Evolutionary conservation across 2,888 invertebrate genomes (phyloP).

Genomic region (Ferdinandea cuprea): DNA sequence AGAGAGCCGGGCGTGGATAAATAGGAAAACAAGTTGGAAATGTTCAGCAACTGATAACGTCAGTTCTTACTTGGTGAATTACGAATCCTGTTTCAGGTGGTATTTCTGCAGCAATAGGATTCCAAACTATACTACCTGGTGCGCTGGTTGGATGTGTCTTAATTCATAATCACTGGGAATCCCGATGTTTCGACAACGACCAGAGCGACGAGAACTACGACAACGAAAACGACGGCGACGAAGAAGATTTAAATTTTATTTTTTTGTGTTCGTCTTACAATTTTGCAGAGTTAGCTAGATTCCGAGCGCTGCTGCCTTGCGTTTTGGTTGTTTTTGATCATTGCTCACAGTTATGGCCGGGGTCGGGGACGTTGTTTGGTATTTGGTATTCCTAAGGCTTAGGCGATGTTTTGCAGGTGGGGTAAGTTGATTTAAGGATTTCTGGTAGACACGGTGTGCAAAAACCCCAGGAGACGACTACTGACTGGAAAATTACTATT

Average conservation of each 20-base stretch:
- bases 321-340: slow-evolving; percentile 56
- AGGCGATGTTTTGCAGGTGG: slow-evolving; percentile 35
- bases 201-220: slow-evolving; percentile 40
- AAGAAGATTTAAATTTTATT: slow-evolving; percentile 67
- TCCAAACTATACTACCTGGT: slow-evolving; percentile 64
- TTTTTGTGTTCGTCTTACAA: slow-evolving; percentile 6
- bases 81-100: slow-evolving; percentile 68
- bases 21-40: slow-evolving; percentile 67
- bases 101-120: slow-evolving; percentile 73
- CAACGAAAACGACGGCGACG: slow-evolving; percentile 27
- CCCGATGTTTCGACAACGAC: slow-evolving; percentile 71
- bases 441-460: slow-evolving; percentile 37
- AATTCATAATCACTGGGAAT: slow-evolving; percentile 74
- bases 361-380: slow-evolving; percentile 46
- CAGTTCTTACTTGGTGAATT: slow-evolving; percentile 72
- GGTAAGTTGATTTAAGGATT: slow-evolving; percentile 72
- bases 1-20: slow-evolving; percentile 36
- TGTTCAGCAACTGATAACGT: slow-evolving; percentile 74
- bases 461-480: slow-evolving; percentile 63
- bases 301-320: slow-evolving; percentile 25
- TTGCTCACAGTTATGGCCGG: slow-evolving; percentile 31
- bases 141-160: slow-evolving; percentile 70
- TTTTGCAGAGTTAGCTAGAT: slow-evolving; percentile 47
- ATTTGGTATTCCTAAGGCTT: slow-evolving; percentile 45
- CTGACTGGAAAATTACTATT: slow-evolving; percentile 72